Conservation (phyloP, 2,888 invertebrate species). For the Leptopilina myrica region DNA sequence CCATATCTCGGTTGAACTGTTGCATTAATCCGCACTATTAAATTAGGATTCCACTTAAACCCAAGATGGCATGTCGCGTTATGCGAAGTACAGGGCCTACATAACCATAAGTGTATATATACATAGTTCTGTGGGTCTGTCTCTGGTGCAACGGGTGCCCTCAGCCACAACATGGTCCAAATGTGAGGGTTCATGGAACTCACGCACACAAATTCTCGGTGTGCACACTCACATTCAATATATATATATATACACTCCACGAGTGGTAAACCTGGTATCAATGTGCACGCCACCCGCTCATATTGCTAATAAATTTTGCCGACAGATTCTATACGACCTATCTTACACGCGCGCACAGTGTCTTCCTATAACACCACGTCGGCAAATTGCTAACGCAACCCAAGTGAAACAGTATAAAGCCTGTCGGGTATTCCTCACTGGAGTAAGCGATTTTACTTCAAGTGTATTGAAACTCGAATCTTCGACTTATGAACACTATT, state of each 20-base stretch:
- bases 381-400: slow-evolving; percentile 15
- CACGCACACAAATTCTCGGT: slow-evolving; percentile 23
- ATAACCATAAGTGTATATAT: slow-evolving; percentile 59
- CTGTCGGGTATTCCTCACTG: background rate
- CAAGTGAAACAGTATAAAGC: slow-evolving; percentile 24
- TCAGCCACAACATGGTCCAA: slow-evolving; percentile 66
- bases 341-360: slow-evolving; percentile 47
- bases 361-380: slow-evolving; percentile 5
- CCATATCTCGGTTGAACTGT: background rate
- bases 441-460: slow-evolving; percentile 20
- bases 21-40: slow-evolving; percentile 14
- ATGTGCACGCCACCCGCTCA: slow-evolving; percentile 41
- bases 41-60: slow-evolving; percentile 17
- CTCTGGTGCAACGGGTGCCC: slow-evolving; percentile 62
- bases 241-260: background rate
- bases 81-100: slow-evolving; percentile 58
- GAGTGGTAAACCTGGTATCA: slow-evolving; percentile 40
- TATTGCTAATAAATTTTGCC: slow-evolving; percentile 65
- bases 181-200: slow-evolving; percentile 57
- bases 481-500: background rate
- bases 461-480: background rate
- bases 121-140: slow-evolving; percentile 56
- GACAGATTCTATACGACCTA: slow-evolving; percentile 56
- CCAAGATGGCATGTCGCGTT: slow-evolving; percentile 30
- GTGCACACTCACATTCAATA: background rate